Percentiles rank a stretch among this genome's conserved stretches.
Evolutionary conservation across 2,797 vertebrate species (phyloP).

Genomic region (Chiroxiphia lanceolata): DNA sequence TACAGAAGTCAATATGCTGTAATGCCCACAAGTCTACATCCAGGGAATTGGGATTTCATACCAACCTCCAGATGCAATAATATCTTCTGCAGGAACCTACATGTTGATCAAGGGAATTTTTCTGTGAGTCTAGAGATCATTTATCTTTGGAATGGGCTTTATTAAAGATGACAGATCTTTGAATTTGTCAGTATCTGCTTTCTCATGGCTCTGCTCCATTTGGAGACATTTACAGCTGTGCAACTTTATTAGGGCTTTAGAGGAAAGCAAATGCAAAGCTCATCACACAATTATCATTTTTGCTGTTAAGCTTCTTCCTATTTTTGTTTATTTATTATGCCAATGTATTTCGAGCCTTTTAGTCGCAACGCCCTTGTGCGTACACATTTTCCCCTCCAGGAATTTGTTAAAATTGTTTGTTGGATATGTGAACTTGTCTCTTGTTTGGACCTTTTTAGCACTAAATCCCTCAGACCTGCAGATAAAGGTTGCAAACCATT

Average conservation of each 20-base stretch:
- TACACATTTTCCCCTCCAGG: neutral
- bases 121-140: neutral
- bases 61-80: neutral
- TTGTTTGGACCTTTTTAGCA: neutral
- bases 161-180: neutral
- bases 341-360: neutral
- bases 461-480: neutral
- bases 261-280: conserved; percentile 35
- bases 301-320: conserved; percentile 15
- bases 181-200: neutral
- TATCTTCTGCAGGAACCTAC: neutral
- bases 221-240: neutral
- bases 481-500: neutral
- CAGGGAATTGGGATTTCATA: neutral
- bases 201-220: neutral
- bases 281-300: neutral
- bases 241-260: neutral
- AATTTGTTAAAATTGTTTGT: neutral
- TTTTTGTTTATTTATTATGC: conserved; percentile 24
- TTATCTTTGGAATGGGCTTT: neutral
- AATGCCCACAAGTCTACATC: neutral
- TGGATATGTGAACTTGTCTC: neutral
- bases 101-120: neutral
- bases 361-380: neutral
- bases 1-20: neutral